Evolutionary conservation across 2,888 invertebrate species (phyloP), one percentile per base, ranked within the genome.

Genomic region (Apamea monoglypha): DNA sequence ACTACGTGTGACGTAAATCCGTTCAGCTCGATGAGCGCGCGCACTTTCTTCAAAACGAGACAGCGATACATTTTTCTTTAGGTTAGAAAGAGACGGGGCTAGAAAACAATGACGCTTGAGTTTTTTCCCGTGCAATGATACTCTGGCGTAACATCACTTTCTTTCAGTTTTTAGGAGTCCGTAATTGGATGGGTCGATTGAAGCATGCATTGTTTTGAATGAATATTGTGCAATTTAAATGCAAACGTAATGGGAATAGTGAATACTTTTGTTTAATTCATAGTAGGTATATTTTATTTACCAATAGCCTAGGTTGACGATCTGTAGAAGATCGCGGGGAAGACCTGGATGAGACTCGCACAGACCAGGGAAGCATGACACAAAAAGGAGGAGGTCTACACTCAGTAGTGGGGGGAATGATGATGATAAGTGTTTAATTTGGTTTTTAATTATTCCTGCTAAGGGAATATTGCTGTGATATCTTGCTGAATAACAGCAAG

Each of bases 21-120:
- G 90, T 92, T 94, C 91, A 92, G 91, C 90, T 93, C 92, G 89
- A 91, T 94, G 94, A 92, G 92, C 94, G 91, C 92, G 94, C 91
- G 92, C 93, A 96, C 96, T 97, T 96, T 96, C 96, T 96, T 96
- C 93, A 92, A 93, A 94, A 78, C 84, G 94, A 93, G 93, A 95
- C 78, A 81, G 87, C 79, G 7, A 70, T 88, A 92, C 76, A 79
- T 40, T 78, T 73, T 86, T 61, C 61, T 76, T 64, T 75, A 72
- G 14, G 80, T 61, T n/a, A 83, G 92, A 95, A 84, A 92, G 92
- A 90, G 94, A 94, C 16, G 76, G 90, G 81, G n/a, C 88, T 93
- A 94, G 91, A 93, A 93, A 95, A 95, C 95, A 96, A 96, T 94
- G 93, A 93, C 91, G 88, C 74, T 87, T 84, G 80, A 88, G 88